phyloP scores from a whole-genome alignment of 2,888 invertebrate genomes.

The Phyllotreta cruciferae region DNA sequence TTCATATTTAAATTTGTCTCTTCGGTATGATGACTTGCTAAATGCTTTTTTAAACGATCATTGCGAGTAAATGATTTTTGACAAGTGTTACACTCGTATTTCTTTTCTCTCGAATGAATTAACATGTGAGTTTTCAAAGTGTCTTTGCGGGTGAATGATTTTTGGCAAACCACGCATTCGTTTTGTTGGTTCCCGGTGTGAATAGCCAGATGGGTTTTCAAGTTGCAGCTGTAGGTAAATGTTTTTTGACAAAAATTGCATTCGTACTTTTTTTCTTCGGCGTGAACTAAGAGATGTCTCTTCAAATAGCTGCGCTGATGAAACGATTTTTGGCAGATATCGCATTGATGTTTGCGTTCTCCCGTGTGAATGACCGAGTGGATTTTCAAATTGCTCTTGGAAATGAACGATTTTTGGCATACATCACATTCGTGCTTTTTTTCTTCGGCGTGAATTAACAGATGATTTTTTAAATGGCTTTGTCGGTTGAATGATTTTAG shows the following conservation, averaged over 20 bases:
- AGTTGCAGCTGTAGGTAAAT: background rate
- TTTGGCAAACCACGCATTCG: conserved; percentile 10
- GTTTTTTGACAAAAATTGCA: conserved; percentile 2
- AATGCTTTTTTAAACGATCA: background rate
- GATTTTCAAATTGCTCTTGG: background rate
- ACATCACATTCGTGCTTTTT: conserved; percentile 5
- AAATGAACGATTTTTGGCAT: background rate
- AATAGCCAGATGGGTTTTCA: conserved; percentile 5
- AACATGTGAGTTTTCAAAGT: conserved; percentile 9
- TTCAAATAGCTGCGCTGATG: conserved; percentile 1
- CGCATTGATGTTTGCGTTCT: background rate
- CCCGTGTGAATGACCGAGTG: conserved; percentile 8
- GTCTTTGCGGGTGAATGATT: background rate
- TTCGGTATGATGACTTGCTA: background rate
- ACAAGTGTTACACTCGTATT: conserved; percentile 7
- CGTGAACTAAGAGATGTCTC: conserved; percentile 1
- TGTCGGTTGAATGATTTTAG: background rate
- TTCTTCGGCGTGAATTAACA: conserved; percentile 5
- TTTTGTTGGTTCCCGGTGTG: conserved; percentile 10
- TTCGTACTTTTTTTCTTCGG: conserved; percentile 3
- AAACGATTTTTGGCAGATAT: conserved; percentile 1
- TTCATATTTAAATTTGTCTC: no score
- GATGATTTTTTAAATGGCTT: conserved; percentile 6
- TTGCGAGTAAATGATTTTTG: conserved; percentile 2
- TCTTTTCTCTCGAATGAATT: conserved; percentile 5